These are phyloP conservation scores for Temnothorax rugatulus DNA, from an alignment of 2,888 invertebrate genomes.

Conservation along the genomic window DNA sequence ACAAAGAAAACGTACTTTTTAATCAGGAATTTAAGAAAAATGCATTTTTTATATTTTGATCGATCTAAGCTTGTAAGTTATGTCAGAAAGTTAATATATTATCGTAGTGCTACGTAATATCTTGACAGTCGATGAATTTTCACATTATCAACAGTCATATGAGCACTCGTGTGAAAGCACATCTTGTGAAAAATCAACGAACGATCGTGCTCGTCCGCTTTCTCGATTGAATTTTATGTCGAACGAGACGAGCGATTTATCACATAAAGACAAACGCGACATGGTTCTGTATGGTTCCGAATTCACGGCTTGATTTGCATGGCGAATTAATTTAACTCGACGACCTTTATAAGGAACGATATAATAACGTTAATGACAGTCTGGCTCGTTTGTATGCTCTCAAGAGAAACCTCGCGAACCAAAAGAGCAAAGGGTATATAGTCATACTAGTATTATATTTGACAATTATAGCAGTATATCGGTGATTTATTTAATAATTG, in stretches of 20 bases:
- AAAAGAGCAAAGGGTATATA: conserved; percentile 64
- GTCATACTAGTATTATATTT: conserved; percentile 4
- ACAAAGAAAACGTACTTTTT: neutral
- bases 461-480: neutral
- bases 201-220: neutral
- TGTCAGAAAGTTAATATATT: neutral
- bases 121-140: neutral
- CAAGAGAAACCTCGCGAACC: conserved; percentile 28
- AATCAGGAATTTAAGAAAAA: neutral
- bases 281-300: neutral
- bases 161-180: neutral
- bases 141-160: neutral
- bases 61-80: neutral
- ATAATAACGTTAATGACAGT: conserved; percentile 47
- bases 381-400: conserved; percentile 57
- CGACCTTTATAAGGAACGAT: conserved; percentile 61
- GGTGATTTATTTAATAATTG: conserved; percentile 27
- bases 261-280: conserved; percentile 3
- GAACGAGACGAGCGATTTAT: neutral
- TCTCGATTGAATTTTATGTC: conserved; percentile 1
- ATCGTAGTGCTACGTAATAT: neutral
- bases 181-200: neutral
- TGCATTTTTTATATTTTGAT: neutral
- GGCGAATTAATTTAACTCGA: conserved; percentile 56
- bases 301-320: conserved; percentile 53